Percentiles rank a stretch among this genome's conserved stretches.
Evolutionary conservation across 1,140 invertebrate genomes (phyloP).

Genomic region (Carposina sasakii): DNA sequence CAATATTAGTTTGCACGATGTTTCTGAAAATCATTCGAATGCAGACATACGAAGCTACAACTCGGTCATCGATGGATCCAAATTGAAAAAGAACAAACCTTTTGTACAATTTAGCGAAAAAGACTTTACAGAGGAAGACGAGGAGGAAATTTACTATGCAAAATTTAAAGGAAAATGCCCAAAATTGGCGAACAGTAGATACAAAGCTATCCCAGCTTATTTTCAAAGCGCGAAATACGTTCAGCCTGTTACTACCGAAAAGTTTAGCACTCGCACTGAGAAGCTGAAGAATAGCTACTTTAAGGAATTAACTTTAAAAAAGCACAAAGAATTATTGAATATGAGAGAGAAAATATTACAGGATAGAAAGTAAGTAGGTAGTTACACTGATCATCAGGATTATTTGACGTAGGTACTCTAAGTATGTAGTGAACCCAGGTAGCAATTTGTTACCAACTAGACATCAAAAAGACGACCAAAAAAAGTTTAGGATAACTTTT

Average conservation of each 20-base stretch:
- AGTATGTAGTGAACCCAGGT: no score
- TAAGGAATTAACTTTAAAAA: slow-evolving; percentile 50
- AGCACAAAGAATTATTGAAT: slow-evolving; percentile 51
- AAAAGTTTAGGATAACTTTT: no score
- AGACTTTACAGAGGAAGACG: slow-evolving; percentile 28
- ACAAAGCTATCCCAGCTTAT: slow-evolving; percentile 33
- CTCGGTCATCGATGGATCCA: slow-evolving; percentile 41
- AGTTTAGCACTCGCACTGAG: slow-evolving; percentile 34
- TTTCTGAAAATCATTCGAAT: slow-evolving; percentile 18
- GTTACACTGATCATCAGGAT: no score
- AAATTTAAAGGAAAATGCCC: slow-evolving; percentile 55
- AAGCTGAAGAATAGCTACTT: slow-evolving; percentile 49
- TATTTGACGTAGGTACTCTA: no score
- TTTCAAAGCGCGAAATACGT: slow-evolving; percentile 60
- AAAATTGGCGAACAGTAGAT: slow-evolving; percentile 48
- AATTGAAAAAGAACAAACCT: slow-evolving; percentile 31
- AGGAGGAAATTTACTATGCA: slow-evolving; percentile 41
- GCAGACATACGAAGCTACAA: slow-evolving; percentile 43
- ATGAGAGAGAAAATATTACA: slow-evolving; percentile 62
- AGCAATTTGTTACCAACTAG: no score
- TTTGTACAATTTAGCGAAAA: slow-evolving; percentile 47
- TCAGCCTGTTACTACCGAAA: slow-evolving; percentile 24
- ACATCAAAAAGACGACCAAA: no score
- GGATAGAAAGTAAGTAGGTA: slow-evolving; percentile 55
- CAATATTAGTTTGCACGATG: slow-evolving; percentile 18